phyloP scores from a whole-genome alignment of 2,888 invertebrate species.

The Chrysodeixis includens region DNA sequence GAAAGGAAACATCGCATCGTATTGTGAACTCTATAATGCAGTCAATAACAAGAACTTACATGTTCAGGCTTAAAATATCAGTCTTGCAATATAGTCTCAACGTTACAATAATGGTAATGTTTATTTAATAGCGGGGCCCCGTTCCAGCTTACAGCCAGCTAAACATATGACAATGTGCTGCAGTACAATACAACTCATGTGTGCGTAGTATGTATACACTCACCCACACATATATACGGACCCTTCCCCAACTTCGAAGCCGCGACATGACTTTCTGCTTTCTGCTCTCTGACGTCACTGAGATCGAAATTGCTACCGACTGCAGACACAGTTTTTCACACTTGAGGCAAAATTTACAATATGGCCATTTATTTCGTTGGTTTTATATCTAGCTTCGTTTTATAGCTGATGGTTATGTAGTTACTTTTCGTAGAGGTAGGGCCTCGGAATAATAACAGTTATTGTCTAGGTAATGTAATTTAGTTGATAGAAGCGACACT shows the following conservation, averaged over 20 bases:
- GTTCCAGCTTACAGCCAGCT: too few relatives aligned
- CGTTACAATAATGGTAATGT: too few relatives aligned
- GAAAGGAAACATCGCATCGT: too few relatives aligned
- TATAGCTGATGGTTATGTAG: neutral
- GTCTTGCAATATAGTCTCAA: too few relatives aligned
- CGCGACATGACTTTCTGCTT: constrained; percentile 4
- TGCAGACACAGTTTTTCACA: neutral
- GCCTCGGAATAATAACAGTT: neutral
- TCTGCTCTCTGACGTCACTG: neutral
- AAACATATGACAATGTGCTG: too few relatives aligned
- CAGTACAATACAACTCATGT: too few relatives aligned
- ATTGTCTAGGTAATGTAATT: neutral
- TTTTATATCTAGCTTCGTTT: too few relatives aligned
- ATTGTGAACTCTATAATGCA: too few relatives aligned
- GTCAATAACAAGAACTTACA: too few relatives aligned
- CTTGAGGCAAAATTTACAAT: neutral
- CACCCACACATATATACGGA: neutral
- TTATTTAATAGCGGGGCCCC: too few relatives aligned
- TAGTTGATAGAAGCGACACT: neutral
- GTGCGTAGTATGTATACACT: too few relatives aligned
- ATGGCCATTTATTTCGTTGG: neutral
- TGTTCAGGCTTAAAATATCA: too few relatives aligned
- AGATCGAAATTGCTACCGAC: neutral
- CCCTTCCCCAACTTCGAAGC: neutral
- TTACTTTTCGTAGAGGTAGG: neutral